Evolutionary conservation across 2,888 invertebrate genomes (phyloP), one percentile per base, ranked within the genome.

Genomic region (Alloscopus bannaensis): DNA sequence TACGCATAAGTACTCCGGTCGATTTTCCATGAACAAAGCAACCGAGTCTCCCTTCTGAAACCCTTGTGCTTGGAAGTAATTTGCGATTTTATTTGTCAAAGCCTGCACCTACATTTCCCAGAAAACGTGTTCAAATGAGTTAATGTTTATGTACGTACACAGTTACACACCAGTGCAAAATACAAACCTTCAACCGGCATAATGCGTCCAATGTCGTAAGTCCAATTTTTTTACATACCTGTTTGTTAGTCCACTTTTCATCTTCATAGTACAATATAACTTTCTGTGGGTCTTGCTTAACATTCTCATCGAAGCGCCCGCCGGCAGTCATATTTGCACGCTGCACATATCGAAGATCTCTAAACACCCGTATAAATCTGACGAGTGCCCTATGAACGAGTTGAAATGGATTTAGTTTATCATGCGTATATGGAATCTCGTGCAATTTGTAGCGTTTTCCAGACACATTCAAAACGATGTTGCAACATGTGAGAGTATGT

Each of bases 11-110:
- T 94, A 96, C 88, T 99, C 97, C 0, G 97, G 95, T 42, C 95
- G 92, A 88, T 97, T 98, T 88, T 96, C 96, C 90, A 98, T 91
- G 88, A 96, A 92, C 18, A 99, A 90, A 0, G 94, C 97, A 0
- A 99, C 94, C 0, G 93, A 92, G 88, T 99, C 96, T 0, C 97
- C 98, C 82, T 93, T 93, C 86, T 93, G 92, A 84, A 94, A 93
- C 13, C 96, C 96, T 81, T 93, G 92, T 0, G 91, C 91, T 86
- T 92, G 92, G 87, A 97, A 94, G 13, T 93, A 91, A 64, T 94
- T 94, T 4, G 95, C 94, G 22, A 95, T 91, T 85, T 93, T 92
- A 87, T 96, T 94, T 86, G 95, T 94, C 88, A 92, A 94, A 84
- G 95, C 94, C 87, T 97, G 95, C 1, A 95, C 91, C 94, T 95